Evolutionary conservation across 2,888 invertebrate genomes (phyloP), one percentile per base, ranked within the genome.

Genomic region (Mechanitis messenoides): DNA sequence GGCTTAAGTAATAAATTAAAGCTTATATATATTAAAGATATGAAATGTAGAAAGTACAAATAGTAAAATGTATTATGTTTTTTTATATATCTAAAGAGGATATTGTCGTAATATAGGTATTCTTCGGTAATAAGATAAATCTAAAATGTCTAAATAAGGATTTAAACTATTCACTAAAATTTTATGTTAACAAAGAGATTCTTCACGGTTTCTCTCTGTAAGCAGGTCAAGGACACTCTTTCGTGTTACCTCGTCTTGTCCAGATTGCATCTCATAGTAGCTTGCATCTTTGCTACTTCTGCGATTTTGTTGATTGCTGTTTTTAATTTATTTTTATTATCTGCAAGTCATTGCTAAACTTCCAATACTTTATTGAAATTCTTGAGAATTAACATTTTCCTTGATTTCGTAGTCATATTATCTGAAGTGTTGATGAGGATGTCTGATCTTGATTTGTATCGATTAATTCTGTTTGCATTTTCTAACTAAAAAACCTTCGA

Each of bases 161-260:
- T 50, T 31, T 50, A 3, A 31, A 50, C 31, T 72, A 70, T 74
- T 72, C 69, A 67, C 68, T 71, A 66, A 71, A 74, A 70, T 68
- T 71, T 66, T 71, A 70, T 74, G 62, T 62, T 59, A 57, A 61
- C 63, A 69, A 70, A 59, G 61, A 69, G 68, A 76, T 79, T 77
- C 79, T 78, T 81, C 75, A 72, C 76, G 79, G 80, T 89, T 88
- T 88, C 88, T 84, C 85, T 78, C 61, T 61, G 64, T 71, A 85
- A 79, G 74, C 76, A 66, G 86, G 89, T 84, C 89, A 89, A 89
- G 89, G 89, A 78, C 82, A 35, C 35, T 6, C 6, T 35, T 35
- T 35, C 35, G 20, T 20, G 20, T 79, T 63, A 73, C 68, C 73
- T 78, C 74, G 77, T 77, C 77, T 76, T 70, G 68, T 70, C 67